Conservation (phyloP, 2,888 invertebrate species). For the Parnassius smintheus region DNA sequence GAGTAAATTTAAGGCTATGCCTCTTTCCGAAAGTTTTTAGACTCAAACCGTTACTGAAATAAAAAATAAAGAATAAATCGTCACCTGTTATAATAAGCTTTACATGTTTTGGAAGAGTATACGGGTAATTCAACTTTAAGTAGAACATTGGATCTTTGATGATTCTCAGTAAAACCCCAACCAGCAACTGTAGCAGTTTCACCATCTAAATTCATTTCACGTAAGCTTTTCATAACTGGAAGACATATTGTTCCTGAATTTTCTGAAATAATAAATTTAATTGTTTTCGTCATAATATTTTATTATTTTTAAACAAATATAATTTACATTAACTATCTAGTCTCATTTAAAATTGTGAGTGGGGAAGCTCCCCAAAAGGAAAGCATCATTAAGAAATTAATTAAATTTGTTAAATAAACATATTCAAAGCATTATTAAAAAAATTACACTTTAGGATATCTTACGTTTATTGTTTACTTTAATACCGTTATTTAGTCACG, state of each 20-base stretch:
- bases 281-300: not conserved
- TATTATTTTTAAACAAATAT: not conserved
- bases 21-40: no score
- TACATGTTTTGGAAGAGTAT: not conserved
- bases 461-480: not conserved
- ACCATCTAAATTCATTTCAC: not conserved
- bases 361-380: not conserved
- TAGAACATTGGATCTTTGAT: conserved; percentile 5
- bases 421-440: not conserved
- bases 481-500: no score
- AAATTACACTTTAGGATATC: not conserved
- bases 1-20: no score
- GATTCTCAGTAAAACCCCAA: conserved; percentile 13
- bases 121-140: conserved; percentile 10
- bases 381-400: not conserved
- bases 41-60: no score
- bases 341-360: not conserved
- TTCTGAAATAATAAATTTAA: not conserved
- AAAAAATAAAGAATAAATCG: no score
- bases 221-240: conserved; percentile 3
- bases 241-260: conserved; percentile 18
- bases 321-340: not conserved
- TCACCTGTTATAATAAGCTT: conserved; percentile 4
- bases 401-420: not conserved
- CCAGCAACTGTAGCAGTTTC: conserved; percentile 12